Percentiles rank a stretch among this genome's conserved stretches.
These are phyloP conservation scores for Drosophila sp. DNA, from an alignment of 1,140 invertebrate species.

Conservation along the genomic window DNA sequence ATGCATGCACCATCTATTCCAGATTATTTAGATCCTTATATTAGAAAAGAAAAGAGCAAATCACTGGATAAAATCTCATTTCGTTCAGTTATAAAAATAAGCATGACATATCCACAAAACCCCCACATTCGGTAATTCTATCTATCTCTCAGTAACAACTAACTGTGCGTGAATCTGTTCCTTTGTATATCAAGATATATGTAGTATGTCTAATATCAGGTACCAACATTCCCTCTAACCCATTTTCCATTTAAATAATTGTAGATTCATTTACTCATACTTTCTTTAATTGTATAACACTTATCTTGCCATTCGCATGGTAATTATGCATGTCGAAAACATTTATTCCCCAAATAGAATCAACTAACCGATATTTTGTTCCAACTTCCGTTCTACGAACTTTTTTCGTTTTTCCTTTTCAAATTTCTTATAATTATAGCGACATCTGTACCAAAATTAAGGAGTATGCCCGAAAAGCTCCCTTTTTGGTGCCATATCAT, in stretches of 20 bases:
- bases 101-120: constrained; percentile 88
- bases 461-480: constrained; percentile 86
- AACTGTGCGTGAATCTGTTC: constrained; percentile 33
- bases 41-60: constrained; percentile 85
- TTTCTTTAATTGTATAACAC: neutral
- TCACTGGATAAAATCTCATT: constrained; percentile 86
- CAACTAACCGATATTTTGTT: constrained; percentile 1
- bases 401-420: neutral
- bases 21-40: constrained; percentile 88
- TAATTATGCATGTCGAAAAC: neutral
- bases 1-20: constrained; percentile 81
- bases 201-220: neutral
- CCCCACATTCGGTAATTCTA: constrained; percentile 87
- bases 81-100: constrained; percentile 88
- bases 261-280: neutral
- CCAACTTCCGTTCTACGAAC: neutral
- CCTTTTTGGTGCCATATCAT: constrained; percentile 90
- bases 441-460: constrained; percentile 87
- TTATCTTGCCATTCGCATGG: neutral
- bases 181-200: constrained; percentile 17
- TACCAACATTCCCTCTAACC: constrained; percentile 5
- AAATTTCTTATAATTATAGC: constrained; percentile 78
- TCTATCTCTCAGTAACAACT: constrained; percentile 56
- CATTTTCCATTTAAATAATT: constrained; percentile 1
- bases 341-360: neutral